Base-by-base conservation (phyloP, 2,888 invertebrate genomes). In the Xanthorhoe spadicearia region DNA sequence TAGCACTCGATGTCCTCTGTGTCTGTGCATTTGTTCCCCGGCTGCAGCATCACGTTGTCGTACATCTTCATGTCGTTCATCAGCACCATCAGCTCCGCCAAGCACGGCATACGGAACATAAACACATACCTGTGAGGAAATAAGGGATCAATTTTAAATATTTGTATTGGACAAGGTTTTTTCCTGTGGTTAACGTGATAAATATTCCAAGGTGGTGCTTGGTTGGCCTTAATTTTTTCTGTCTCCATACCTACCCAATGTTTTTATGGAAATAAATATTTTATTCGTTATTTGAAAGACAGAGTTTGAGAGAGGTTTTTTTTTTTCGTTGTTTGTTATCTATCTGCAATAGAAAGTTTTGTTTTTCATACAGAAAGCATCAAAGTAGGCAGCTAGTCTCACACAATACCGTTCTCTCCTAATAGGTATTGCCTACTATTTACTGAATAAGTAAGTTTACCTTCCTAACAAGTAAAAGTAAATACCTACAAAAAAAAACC, bases 81-180 rank as follows among this genome's bases (percentile, higher is more conserved):
- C 52, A 83, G 80, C 28, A 95, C 54, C n/a, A 85, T 54, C 5
- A 92, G 72, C 80, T 96, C 96, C 0, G 95, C 94, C 13, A 95
- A 62, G 7, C 74, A 82, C 0, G 94, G 95, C 52, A 88, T 81
- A 65, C 94, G 94, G 81, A 93, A 94, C 73, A 94, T 81, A 79
- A 94, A 94, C 6, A 95, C 83, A 76, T 95, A 95, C 94, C 95
- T 95, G 82, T 18, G 83, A 81, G 50, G 51, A 13, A 35, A 82
- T 18, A 83, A 81, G 50, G 51, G 15, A 35, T 17, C 5, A 18
- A 18, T 18, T 18, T 46, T 46, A 19, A 32, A 32, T 6, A 32
- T n/a, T 23, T 23, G 23, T 23, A 23, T 23, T n/a, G n/a, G n/a
- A n/a, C n/a, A n/a, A n/a, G n/a, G n/a, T n/a, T n/a, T n/a, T n/a